phyloP scores from a whole-genome alignment of 2,113 vertebrate genomes.

The Nannospalax galili region DNA sequence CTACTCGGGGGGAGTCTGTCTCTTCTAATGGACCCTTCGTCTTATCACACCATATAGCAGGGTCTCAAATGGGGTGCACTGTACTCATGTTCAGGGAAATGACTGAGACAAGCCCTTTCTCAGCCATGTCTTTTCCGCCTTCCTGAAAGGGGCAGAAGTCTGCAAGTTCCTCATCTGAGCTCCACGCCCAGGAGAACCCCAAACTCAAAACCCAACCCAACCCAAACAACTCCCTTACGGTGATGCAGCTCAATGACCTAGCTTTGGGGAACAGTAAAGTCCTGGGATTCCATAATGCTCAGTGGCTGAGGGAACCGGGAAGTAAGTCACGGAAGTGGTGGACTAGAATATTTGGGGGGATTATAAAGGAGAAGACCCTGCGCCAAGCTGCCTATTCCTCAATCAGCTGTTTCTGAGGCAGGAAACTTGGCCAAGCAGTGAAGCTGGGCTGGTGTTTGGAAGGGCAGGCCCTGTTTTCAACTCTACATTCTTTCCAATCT shows the following conservation, averaged over 20 bases:
- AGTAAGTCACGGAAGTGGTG: neutral
- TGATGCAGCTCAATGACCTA: neutral
- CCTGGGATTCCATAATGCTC: neutral
- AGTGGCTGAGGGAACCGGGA: neutral
- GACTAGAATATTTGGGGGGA: neutral
- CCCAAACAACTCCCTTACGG: neutral
- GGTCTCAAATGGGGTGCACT: neutral
- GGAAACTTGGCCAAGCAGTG: neutral
- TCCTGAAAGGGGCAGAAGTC: neutral
- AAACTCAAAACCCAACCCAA: neutral
- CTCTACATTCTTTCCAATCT: conserved; percentile 42
- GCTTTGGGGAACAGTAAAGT: neutral
- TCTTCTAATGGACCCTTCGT: neutral
- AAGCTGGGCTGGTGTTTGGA: neutral
- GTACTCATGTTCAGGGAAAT: neutral
- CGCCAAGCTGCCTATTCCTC: neutral
- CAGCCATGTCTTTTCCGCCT: neutral
- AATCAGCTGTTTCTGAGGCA: neutral
- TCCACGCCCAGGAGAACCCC: neutral
- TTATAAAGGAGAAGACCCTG: neutral
- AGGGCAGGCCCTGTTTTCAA: conserved; percentile 2
- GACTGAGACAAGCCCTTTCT: neutral
- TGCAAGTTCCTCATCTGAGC: neutral
- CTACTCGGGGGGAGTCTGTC: neutral
- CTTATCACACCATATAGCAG: neutral